Base-by-base conservation (phyloP, 1,140 invertebrate species). In the Scaptomyza hsui region DNA sequence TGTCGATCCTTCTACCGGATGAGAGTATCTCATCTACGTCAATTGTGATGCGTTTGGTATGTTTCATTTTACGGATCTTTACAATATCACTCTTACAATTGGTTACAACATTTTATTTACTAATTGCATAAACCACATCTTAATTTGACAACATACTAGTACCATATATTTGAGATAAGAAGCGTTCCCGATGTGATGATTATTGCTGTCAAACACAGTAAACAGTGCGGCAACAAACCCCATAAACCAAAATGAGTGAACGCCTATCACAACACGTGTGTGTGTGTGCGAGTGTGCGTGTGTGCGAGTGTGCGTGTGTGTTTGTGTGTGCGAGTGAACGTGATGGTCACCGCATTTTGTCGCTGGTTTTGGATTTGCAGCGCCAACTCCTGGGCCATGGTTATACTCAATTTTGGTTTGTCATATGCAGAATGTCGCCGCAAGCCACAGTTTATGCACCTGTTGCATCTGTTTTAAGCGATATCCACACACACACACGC, bases 351-450 rank as follows among this genome's bases (percentile, higher is more conserved):
- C 78, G 48, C 78, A 81, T 44, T 51, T 57, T 51, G 75, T 26
- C 53, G 48, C 63, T 63, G 26, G 48, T 55, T 44, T 45, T 74
- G 16, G 21, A 65, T 48, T 42, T 49, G 4, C 32, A 32, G 42
- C 26, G 42, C 26, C 48, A 15, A 59, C 45, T 56, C 48, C 32
- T 37, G 35, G 12, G 42, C 44, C 62, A 32, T 59, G 62, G 67
- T 72, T 82, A 63, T 47, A 83, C 61, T 82, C 79, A 78, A 75
- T 82, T 83, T 78, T 63, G 75, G 79, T 63, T 73, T 78, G 79
- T 82, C 79, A 64, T 42, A 49, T 75, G 75, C 79, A 82, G 78
- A 16, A 44, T 55, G 44, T 16, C 52, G 57, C 57, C 60, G 32
- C 41, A 64, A 47, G 62, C 52, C 52, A 15, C 62, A 41, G 21